Evolutionary conservation across 2,888 invertebrate genomes (phyloP), one percentile per base, ranked within the genome.

Genomic region (Archips xylosteana): DNA sequence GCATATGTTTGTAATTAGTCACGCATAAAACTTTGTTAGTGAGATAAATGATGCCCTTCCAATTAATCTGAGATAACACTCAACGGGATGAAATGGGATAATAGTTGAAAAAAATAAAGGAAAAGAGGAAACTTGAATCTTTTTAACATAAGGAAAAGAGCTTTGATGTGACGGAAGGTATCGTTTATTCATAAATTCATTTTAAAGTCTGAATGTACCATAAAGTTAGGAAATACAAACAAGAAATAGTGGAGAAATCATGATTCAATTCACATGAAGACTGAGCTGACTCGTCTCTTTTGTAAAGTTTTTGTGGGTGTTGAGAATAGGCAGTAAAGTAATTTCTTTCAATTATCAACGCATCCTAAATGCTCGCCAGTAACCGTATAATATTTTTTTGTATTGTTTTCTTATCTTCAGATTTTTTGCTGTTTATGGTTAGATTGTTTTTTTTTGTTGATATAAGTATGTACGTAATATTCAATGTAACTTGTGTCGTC

Each of bases 1-100:
- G 75, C 78, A 75, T 72, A 78, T 75, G 77, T 73, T 74, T 70
- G 74, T 79, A 78, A 80, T 80, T 81, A 82, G 75, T 79, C 74
- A 71, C 77, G 75, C 71, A 60, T 75, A 74, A 72, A 65, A 68
- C 36, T 61, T 77, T 66, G 74, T 77, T 74, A 72, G 73, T 71
- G 60, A 73, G 76, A 74, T 67, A 68, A 70, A 75, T 70, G 69
- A 70, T 66, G 45, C 54, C 51, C 61, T 49, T 51, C 67, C 32
- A 66, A 75, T 70, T 71, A 34, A 75, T 70, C 45, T 69, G 15
- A 76, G 70, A 65, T 45, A 51, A 42, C 57, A 15, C 15, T 15
- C 23, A 23, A 32, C 57, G 12, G 8, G 57, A 23, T 42, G 39
- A 49, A n/a, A n/a, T 49, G 13, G 57, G 65, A 67, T 42, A 42